Base-by-base conservation (phyloP, 2,888 invertebrate species). In the Drosophila kuntzei region DNA sequence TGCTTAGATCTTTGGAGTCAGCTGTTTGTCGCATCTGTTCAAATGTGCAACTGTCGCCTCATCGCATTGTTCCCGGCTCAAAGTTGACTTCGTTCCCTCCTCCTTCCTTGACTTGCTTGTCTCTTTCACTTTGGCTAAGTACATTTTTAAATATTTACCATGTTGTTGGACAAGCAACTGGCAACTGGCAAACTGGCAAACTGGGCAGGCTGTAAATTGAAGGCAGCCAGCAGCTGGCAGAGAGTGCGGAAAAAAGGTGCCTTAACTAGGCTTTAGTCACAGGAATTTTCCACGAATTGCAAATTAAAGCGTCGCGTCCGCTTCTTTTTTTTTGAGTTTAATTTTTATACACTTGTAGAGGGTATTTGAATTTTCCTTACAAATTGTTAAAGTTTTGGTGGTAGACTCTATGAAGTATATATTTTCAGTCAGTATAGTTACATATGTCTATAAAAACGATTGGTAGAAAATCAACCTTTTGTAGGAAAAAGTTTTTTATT, bases 271-370 rank as follows among this genome's bases (percentile, higher is more conserved):
- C 66, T 80, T 78, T 59, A 49, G 67, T 46, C 47, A 70, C 60
- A 67, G 79, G 82, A 90, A 89, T 89, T 89, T 87, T 88, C 80
- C 90, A 90, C 90, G 90, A 90, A 89, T 84, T 87, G 89, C 84
- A 90, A 89, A 90, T 90, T 90, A 89, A 90, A 90, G 82, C 84
- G 80, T 75, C 76, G 75, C 60, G 34, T 66, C 32, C 25, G 50
- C 29, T 57, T 71, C 71, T 59, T 57, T 54, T 43, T 43, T 75
- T 43, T 43, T 14, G 50, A 49, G 36, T 39, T 39, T 12, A 36
- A 54, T 60, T 62, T 68, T 46, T 39, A 34, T 34, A 34, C 34
- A 5, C 34, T 34, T n/a, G n/a, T 2, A 7, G 1, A n/a, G 34
- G n/a, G n/a, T 7, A 34, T 7, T 34, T 27, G 1, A 27, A 27